Evolutionary conservation across 1,140 invertebrate genomes (phyloP).

Genomic region (Ceratoteleas bidentatus): DNA sequence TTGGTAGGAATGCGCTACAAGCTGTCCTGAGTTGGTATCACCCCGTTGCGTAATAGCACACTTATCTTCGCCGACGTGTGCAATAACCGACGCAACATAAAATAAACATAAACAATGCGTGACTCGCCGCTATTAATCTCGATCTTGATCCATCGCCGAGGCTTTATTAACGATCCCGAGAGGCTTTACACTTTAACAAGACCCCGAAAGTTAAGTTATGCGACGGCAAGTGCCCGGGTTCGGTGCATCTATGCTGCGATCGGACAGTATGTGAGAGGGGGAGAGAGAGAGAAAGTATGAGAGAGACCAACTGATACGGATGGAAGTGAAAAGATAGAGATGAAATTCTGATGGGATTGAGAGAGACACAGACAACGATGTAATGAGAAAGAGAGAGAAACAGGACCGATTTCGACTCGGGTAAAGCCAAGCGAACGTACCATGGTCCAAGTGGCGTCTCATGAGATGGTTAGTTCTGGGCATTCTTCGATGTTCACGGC

Average conservation of each 20-base stretch:
- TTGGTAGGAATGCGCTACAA: constrained; percentile 33
- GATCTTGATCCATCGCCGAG: constrained; percentile 54
- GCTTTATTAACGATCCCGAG: constrained; percentile 55
- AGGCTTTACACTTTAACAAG: constrained; percentile 58
- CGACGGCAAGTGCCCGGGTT: constrained; percentile 41
- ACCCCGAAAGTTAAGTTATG: constrained; percentile 64
- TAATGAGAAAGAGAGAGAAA: constrained; percentile 3
- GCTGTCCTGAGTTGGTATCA: constrained; percentile 35
- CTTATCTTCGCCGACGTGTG: constrained; percentile 49
- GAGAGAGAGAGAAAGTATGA: constrained; percentile 4
- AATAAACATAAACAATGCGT: constrained; percentile 64
- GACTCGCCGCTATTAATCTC: constrained; percentile 59
- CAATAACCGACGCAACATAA: constrained; percentile 59
- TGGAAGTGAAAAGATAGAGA: not conserved
- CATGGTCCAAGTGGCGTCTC: constrained; percentile 44
- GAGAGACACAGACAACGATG: not conserved
- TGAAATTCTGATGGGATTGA: too few species aligned
- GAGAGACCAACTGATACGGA: constrained; percentile 8
- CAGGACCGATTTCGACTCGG: not conserved
- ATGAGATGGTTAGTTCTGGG: constrained; percentile 73
- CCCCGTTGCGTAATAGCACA: constrained; percentile 61
- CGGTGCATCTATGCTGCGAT: constrained; percentile 40
- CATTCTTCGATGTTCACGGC: constrained; percentile 75
- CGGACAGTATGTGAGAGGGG: constrained; percentile 4
- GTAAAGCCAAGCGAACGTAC: constrained; percentile 39